These are phyloP conservation scores for Rhadina sibilatrix DNA, from an alignment of 2,113 vertebrate genomes.

Conservation along the genomic window DNA sequence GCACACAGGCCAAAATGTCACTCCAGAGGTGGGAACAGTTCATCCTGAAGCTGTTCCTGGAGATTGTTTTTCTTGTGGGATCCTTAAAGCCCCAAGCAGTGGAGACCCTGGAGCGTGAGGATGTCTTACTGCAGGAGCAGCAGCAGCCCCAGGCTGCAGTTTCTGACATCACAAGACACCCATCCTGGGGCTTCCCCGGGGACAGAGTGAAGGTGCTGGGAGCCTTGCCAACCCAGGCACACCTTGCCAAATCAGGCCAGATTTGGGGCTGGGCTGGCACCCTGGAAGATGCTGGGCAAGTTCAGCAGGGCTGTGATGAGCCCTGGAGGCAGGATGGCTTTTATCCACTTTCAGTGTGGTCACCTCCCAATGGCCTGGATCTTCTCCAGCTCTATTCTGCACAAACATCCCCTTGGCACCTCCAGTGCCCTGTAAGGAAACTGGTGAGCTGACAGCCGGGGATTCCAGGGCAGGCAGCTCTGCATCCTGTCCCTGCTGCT, in stretches of 20 bases:
- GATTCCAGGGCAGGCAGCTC: background rate
- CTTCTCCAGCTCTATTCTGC: background rate
- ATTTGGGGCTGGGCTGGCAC: background rate
- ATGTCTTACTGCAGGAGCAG: background rate
- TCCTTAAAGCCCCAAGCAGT: background rate
- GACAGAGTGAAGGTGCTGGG: rapidly evolving
- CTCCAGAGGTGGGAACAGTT: background rate
- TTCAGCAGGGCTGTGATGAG: background rate
- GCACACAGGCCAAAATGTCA: background rate
- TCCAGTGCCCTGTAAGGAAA: background rate
- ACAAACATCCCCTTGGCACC: background rate
- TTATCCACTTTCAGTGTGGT: background rate
- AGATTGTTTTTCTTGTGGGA: background rate
- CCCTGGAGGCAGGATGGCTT: background rate
- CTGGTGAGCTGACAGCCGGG: background rate
- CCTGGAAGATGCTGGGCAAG: background rate
- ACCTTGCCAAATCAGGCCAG: background rate
- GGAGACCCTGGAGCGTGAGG: rapidly evolving
- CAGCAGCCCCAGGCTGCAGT: background rate
- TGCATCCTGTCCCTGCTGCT: rapidly evolving
- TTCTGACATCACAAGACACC: background rate
- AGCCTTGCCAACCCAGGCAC: background rate
- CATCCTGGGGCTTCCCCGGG: background rate
- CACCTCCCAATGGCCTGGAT: background rate
- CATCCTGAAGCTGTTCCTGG: background rate